Evolutionary conservation across 2,113 vertebrate species (phyloP).

Genomic region (Tupaia tana): DNA sequence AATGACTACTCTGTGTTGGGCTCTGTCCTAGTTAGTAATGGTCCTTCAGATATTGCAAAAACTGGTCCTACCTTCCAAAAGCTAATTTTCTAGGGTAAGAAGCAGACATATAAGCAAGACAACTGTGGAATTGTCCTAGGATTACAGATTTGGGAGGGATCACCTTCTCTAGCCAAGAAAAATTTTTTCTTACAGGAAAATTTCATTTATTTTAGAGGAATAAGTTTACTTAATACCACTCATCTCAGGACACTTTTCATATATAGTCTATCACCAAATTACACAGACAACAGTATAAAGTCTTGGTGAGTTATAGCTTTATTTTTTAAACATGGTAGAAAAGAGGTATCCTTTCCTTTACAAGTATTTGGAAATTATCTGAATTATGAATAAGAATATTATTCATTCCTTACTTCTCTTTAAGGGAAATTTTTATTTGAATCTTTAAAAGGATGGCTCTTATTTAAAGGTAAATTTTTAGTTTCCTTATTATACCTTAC

Average conservation of each 20-base stretch:
- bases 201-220: background rate
- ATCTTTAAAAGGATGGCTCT: background rate
- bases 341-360: slow-evolving; percentile 1
- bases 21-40: background rate
- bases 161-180: background rate
- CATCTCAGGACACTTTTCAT: background rate
- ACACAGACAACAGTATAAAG: background rate
- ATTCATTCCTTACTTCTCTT: background rate
- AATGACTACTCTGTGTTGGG: background rate
- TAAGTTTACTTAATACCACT: background rate
- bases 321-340: slow-evolving; percentile 19
- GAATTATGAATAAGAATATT: slow-evolving; percentile 14
- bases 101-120: background rate
- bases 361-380: slow-evolving; percentile 30
- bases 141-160: background rate
- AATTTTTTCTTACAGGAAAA: background rate
- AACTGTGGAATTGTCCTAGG: background rate
- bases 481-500: background rate
- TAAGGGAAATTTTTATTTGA: background rate
- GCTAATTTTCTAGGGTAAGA: background rate
- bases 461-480: background rate
- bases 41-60: background rate
- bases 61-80: background rate
- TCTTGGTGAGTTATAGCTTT: background rate
- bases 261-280: background rate